These are phyloP conservation scores for Drosophila anomelani DNA, from an alignment of 2,888 invertebrate genomes.

Conservation along the genomic window DNA sequence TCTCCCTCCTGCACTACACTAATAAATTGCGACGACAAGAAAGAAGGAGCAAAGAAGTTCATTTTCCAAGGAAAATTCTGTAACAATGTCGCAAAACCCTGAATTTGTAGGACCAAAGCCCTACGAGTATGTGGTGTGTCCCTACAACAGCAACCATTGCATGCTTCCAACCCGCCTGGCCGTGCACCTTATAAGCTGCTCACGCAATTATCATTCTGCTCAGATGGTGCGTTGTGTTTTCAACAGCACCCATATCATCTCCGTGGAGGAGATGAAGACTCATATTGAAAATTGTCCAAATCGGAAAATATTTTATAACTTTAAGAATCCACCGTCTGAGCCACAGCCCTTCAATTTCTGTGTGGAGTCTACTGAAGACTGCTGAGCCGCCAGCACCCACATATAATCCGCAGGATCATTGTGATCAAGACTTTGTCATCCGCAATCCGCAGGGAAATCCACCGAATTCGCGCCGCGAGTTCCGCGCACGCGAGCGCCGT, in stretches of 20 bases:
- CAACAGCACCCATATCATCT: constrained; percentile 86
- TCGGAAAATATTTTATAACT: constrained; percentile 32
- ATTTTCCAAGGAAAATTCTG: neutral
- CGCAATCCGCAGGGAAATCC: constrained; percentile 50
- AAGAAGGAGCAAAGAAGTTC: neutral
- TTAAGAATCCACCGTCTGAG: constrained; percentile 16
- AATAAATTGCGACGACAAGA: neutral
- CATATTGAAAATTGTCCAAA: constrained; percentile 64
- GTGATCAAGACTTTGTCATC: constrained; percentile 49
- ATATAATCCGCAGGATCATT: constrained; percentile 47
- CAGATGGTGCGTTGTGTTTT: constrained; percentile 86
- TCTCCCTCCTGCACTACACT: neutral
- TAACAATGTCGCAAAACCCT: neutral
- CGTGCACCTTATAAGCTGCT: constrained; percentile 86
- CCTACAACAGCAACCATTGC: constrained; percentile 86
- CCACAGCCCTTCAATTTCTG: constrained; percentile 1
- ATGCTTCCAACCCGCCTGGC: constrained; percentile 86
- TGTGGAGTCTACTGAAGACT: neutral
- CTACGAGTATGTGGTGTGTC: constrained; percentile 84
- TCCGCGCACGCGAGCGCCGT: constrained; percentile 67
- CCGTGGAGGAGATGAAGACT: constrained; percentile 84
- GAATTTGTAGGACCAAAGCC: neutral
- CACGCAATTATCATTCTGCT: constrained; percentile 84
- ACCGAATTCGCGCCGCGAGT: constrained; percentile 56
- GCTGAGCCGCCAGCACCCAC: constrained; percentile 23